phyloP scores from a whole-genome alignment of 2,888 invertebrate genomes.

The Epinotia bilunana region DNA sequence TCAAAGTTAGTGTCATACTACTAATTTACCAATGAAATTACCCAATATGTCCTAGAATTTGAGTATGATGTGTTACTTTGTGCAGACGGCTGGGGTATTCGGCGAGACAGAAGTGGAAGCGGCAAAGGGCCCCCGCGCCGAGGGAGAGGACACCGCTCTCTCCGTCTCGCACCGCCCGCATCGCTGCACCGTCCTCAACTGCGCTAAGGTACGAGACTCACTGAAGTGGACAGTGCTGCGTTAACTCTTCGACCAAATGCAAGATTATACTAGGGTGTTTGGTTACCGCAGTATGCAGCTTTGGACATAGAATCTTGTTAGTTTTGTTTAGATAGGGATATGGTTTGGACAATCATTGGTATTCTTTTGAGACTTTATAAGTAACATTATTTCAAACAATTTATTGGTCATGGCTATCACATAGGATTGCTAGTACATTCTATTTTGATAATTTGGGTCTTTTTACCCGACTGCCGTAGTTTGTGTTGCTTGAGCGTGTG shows the following conservation, averaged over 20 bases:
- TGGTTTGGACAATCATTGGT: not conserved
- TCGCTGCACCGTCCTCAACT: slow-evolving; percentile 95
- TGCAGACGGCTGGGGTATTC: slow-evolving; percentile 78
- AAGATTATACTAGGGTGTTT: no score
- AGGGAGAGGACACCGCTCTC: slow-evolving; percentile 80
- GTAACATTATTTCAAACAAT: no score
- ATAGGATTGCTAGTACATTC: no score
- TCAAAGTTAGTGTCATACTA: slow-evolving; percentile 86
- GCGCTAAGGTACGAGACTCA: slow-evolving; percentile 87
- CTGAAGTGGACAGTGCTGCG: not conserved
- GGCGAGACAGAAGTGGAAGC: slow-evolving; percentile 77
- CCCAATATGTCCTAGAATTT: no score
- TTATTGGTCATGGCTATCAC: no score
- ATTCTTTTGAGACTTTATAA: not conserved
- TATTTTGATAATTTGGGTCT: no score
- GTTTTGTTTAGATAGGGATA: no score
- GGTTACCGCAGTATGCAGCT: not conserved
- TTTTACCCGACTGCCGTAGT: no score
- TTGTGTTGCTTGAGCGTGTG: no score
- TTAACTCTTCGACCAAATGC: no score
- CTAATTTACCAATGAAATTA: no score
- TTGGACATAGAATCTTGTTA: not conserved
- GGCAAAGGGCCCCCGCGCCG: slow-evolving; percentile 65
- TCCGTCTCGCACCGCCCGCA: slow-evolving; percentile 89
- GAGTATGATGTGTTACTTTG: no score